Conservation (phyloP, 2,888 invertebrate species). For the Ormyrus labotus region DNA sequence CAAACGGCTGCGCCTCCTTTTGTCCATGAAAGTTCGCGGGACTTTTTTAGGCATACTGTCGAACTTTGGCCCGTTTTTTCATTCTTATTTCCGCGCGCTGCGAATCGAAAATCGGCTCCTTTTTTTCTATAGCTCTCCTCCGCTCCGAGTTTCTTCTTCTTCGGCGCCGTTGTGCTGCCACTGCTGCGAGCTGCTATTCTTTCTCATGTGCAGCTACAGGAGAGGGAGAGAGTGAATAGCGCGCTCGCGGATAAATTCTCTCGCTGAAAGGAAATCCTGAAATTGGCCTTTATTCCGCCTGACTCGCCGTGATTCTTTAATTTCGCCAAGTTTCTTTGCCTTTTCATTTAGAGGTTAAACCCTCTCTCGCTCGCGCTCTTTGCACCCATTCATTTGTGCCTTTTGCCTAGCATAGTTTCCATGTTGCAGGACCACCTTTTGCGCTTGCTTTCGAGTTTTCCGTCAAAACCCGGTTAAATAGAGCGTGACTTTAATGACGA, state of each 20-base stretch:
- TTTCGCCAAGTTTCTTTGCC: conserved; percentile 33
- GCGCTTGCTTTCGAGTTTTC: too few species aligned
- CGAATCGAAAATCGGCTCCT: conserved; percentile 20
- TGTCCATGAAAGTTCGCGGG: conserved; percentile 40
- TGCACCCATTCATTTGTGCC: not conserved
- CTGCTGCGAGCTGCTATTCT: not conserved
- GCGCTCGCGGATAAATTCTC: conserved; percentile 38
- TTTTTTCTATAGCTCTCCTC: not conserved
- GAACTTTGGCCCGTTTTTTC: not conserved
- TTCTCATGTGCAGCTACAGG: not conserved
- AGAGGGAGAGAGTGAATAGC: not conserved
- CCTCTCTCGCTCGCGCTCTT: not conserved
- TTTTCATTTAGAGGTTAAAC: conserved; percentile 23
- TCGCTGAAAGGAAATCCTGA: conserved; percentile 39
- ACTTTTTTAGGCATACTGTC: conserved; percentile 3
- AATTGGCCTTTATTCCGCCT: conserved; percentile 54
- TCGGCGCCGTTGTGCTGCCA: not conserved
- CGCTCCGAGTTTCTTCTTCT: not conserved
- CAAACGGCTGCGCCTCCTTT: conserved; percentile 34
- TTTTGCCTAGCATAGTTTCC: not conserved
- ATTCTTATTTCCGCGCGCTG: not conserved
- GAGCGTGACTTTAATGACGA: too few species aligned
- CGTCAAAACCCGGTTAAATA: too few species aligned
- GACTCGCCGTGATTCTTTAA: conserved; percentile 51
- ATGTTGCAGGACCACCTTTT: too few species aligned